These are phyloP conservation scores for Shargacucullia verbasci DNA, from an alignment of 2,888 invertebrate genomes.

Conservation along the genomic window DNA sequence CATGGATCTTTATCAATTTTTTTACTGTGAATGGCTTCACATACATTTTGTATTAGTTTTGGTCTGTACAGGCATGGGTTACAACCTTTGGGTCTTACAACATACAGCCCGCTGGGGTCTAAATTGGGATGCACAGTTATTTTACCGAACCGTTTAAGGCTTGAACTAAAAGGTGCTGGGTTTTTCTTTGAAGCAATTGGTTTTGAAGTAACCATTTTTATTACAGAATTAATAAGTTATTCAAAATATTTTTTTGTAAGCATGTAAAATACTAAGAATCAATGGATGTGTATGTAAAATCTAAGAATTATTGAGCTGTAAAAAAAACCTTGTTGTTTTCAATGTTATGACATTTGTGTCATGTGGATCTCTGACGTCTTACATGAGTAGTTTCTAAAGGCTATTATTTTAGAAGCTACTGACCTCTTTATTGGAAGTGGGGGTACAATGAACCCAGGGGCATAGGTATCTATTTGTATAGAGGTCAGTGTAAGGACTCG, in stretches of 20 bases:
- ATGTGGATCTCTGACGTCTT: no score
- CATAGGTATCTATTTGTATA: no score
- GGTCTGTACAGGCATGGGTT: conserved; percentile 78
- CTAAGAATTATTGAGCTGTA: no score
- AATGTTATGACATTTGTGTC: neutral
- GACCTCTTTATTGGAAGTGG: no score
- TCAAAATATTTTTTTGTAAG: neutral
- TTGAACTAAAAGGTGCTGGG: conserved; percentile 63
- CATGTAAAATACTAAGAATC: neutral
- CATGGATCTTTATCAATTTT: conserved; percentile 73
- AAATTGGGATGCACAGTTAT: conserved; percentile 74
- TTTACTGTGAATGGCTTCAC: conserved; percentile 64
- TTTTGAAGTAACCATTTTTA: conserved; percentile 48
- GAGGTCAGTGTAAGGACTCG: no score
- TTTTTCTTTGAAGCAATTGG: conserved; percentile 32
- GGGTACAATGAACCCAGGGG: no score
- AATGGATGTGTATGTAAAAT: no score
- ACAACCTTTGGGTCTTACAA: conserved; percentile 65
- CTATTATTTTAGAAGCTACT: no score
- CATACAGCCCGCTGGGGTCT: conserved; percentile 73
- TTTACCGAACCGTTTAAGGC: conserved; percentile 69
- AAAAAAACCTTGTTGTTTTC: neutral
- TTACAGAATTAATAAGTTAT: no score
- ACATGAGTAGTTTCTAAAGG: no score
- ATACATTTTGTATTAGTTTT: conserved; percentile 63